Evolutionary conservation across 1,140 invertebrate species (phyloP), one percentile per base, ranked within the genome.

Genomic region (Drosophila lini): DNA sequence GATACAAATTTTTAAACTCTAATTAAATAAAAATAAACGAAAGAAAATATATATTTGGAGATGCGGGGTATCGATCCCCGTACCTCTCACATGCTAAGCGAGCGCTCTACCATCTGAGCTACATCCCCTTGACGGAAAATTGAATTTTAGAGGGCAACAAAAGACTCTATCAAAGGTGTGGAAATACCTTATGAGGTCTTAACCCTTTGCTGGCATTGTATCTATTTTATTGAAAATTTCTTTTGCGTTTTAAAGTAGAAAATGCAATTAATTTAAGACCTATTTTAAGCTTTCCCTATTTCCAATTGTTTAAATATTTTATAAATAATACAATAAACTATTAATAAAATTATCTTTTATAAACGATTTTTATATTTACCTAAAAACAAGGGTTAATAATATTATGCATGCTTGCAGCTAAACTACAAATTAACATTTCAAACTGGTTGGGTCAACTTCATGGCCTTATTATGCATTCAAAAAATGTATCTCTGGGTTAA

Each of bases 91-190:
- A 96, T 96, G 95, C 95, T 96, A 96, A 96, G 95, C 95, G 95
- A 96, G 95, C 95, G 95, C 95, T 96, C 95, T 96, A 96, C 95
- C 95, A 95, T 95, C 94, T 96, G 95, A 96, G 95, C 94, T 96
- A 96, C 94, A 91, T 91, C 81, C 86, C 86, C 86, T 13, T 19
- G 0, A 22, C 11, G 10, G 2, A 15, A 15, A 4, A 0, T 0
- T 7, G 0, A 0, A 16, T 41, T 52, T 59, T 75, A 1, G 40
- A 75, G 22, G 73, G 10, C 25, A 13, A 32, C 6, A 67, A 40
- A n/a, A 59, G 40, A 65, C 52, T 41, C 28, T 1, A 13, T 4
- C 8, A 7, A 22, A 8, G 25, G 8, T 31, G 19, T 0, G 5
- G 6, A 7, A n/a, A 7, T 0, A 19, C 7, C 31, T 25, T 2